Percentiles rank a stretch among this genome's conserved stretches.
phyloP scores from a whole-genome alignment of 1,140 invertebrate genomes.

The Pseudomyrmex dendroicus region DNA sequence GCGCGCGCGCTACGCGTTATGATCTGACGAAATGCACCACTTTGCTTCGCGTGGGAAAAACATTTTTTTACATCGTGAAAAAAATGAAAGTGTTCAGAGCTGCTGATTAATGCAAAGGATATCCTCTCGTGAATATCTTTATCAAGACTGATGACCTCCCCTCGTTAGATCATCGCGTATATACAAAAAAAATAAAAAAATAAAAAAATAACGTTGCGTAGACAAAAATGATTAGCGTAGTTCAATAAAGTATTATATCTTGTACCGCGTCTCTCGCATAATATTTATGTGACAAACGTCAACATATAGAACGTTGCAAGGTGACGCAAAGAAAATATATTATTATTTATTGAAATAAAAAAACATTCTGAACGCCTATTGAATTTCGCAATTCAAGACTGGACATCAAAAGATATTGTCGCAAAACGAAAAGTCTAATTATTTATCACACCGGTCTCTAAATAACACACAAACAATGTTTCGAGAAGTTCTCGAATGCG shows the following conservation, averaged over 20 bases:
- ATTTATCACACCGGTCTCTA: slow-evolving; percentile 3
- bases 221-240: slow-evolving; percentile 42
- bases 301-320: slow-evolving; percentile 32
- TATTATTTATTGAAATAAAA: slow-evolving; percentile 50
- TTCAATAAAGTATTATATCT: slow-evolving; percentile 57
- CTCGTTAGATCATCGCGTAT: slow-evolving; percentile 52
- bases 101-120: slow-evolving; percentile 8
- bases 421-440: slow-evolving; percentile 7
- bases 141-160: slow-evolving; percentile 58
- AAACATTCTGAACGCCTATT: slow-evolving; percentile 16
- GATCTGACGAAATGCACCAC: slow-evolving; percentile 3
- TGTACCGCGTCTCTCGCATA: slow-evolving; percentile 41
- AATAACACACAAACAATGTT: not conserved
- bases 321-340: not conserved
- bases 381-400: slow-evolving; percentile 21
- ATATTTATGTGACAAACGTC: slow-evolving; percentile 56
- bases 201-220: slow-evolving; percentile 18
- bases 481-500: too few species aligned
- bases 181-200: not conserved
- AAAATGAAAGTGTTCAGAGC: slow-evolving; percentile 7
- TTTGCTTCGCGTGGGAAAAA: slow-evolving; percentile 6
- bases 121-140: slow-evolving; percentile 46
- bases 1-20: slow-evolving; percentile 13
- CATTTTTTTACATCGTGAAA: not conserved
- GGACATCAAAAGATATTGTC: not conserved